Evolutionary conservation across 2,113 vertebrate species (phyloP).

Genomic region (Pholis gunnellus): DNA sequence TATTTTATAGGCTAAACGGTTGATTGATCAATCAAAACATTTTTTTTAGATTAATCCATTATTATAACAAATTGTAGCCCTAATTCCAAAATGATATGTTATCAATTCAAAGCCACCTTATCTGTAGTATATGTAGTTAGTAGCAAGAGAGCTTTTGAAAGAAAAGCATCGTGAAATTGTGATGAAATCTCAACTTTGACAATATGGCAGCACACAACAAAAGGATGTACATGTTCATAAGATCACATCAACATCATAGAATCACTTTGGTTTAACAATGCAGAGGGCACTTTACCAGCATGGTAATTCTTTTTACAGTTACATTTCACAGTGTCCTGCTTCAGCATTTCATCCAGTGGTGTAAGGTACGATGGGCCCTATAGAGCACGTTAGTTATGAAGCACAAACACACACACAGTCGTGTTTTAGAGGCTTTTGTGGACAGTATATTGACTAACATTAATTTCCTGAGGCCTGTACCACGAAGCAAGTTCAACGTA

Average conservation of each 20-base stretch:
- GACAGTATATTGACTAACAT: not conserved
- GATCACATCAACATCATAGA: not conserved
- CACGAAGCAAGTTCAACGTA: not conserved
- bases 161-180: not conserved
- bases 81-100: not conserved
- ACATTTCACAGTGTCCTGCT: not conserved
- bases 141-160: not conserved
- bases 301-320: too few species aligned
- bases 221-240: not conserved
- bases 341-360: not conserved
- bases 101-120: not conserved
- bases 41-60: not conserved
- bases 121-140: not conserved
- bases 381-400: not conserved
- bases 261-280: not conserved
- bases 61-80: not conserved
- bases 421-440: not conserved
- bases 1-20: not conserved
- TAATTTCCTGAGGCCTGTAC: not conserved
- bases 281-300: not conserved
- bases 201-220: not conserved
- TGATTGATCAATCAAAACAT: not conserved
- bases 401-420: not conserved
- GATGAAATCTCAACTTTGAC: not conserved
- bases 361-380: too few species aligned